phyloP scores from a whole-genome alignment of 2,113 vertebrate species.

The Odocoileus hemionus region DNA sequence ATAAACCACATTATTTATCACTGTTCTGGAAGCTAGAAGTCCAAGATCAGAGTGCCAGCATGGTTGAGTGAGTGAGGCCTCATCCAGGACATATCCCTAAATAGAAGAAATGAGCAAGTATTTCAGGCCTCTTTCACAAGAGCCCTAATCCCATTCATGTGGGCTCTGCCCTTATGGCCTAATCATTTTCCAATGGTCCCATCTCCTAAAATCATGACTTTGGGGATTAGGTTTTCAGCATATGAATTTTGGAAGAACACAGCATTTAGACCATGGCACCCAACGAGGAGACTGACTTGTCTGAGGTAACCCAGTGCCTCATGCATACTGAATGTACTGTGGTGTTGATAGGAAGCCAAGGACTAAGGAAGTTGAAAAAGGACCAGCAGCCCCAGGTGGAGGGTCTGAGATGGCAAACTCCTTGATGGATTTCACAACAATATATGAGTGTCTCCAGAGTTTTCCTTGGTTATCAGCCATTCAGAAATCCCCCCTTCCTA shows the following conservation, averaged over 20 bases:
- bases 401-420: neutral
- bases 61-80: neutral
- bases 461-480: neutral
- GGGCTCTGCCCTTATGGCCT: neutral
- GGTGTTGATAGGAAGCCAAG: neutral
- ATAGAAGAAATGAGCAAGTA: neutral
- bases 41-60: neutral
- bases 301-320: neutral
- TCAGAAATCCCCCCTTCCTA: neutral
- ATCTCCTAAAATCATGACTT: fast-evolving
- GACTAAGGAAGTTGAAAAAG: neutral
- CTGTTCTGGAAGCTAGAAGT: neutral
- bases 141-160: neutral
- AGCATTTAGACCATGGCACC: neutral
- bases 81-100: neutral
- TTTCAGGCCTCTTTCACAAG: neutral
- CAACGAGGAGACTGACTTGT: neutral
- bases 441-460: neutral
- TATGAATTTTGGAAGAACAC: neutral
- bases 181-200: neutral
- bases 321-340: neutral
- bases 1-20: neutral
- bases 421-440: neutral
- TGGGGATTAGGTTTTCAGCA: neutral
- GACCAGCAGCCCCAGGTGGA: neutral